A percentile compares a stretch with the other conserved stretches of the same genome.
Conservation (phyloP, 2,113 vertebrate species). For the Hippocampus guttulatus region DNA sequence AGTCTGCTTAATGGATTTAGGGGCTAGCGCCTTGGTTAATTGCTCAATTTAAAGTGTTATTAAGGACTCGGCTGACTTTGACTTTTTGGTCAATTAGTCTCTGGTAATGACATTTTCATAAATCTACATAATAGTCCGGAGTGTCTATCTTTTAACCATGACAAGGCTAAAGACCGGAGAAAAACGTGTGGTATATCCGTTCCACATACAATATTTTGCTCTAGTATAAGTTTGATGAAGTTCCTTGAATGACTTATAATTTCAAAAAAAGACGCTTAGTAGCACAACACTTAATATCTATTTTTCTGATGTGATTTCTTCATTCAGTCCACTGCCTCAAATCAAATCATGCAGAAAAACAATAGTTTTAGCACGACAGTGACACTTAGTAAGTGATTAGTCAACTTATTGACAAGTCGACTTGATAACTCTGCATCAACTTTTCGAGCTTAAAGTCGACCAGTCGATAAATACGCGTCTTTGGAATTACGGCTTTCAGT, state of each 20-base stretch:
- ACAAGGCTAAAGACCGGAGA: constrained; percentile 46
- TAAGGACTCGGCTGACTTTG: constrained; percentile 59
- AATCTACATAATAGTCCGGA: constrained; percentile 56
- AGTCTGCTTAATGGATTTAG: constrained; percentile 53
- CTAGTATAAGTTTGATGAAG: not conserved
- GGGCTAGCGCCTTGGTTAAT: constrained; percentile 54
- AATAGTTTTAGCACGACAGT: not conserved
- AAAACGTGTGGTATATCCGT: not conserved
- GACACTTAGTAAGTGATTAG: no score
- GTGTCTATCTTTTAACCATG: constrained; percentile 47
- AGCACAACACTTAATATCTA: not conserved
- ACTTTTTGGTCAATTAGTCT: constrained; percentile 66
- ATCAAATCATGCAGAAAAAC: no score
- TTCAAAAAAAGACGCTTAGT: not conserved
- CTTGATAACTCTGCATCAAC: no score
- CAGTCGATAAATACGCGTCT: no score
- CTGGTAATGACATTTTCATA: constrained; percentile 64
- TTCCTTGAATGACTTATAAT: not conserved
- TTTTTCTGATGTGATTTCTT: not conserved
- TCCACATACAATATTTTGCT: not conserved
- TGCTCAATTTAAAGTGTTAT: constrained; percentile 59
- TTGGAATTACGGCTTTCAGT: no score
- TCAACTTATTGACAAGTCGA: no score
- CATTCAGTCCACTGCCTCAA: not conserved
- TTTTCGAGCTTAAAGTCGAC: no score